Evolutionary conservation across 2,113 vertebrate genomes (phyloP).

Genomic region (Castor canadensis): DNA sequence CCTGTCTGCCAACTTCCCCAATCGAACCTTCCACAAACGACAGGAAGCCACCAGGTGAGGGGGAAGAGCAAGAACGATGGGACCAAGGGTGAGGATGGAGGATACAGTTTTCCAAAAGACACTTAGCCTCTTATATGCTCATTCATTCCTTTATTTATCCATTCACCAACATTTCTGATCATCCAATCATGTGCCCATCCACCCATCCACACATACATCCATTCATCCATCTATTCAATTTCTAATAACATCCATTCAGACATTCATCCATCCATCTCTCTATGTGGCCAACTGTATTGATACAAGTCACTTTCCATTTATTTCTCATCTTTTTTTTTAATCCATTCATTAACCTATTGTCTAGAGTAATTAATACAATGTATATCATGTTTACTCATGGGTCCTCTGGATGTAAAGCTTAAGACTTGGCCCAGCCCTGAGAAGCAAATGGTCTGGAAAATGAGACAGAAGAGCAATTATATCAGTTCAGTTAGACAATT

Average conservation of each 20-base stretch:
- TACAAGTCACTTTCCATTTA: neutral
- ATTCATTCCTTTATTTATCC: neutral
- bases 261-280: neutral
- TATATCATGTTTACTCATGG: neutral
- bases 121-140: neutral
- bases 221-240: neutral
- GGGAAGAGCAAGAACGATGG: neutral
- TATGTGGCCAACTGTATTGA: neutral
- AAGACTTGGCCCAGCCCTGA: neutral
- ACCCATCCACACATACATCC: too few species aligned
- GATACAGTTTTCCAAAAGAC: neutral
- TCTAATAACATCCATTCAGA: too few species aligned
- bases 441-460: neutral
- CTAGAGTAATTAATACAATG: neutral
- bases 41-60: slow-evolving; percentile 78
- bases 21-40: slow-evolving; percentile 73
- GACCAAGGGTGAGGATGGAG: neutral
- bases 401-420: neutral
- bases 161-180: neutral
- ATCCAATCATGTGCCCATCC: too few species aligned
- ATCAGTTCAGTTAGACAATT: neutral
- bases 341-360: neutral
- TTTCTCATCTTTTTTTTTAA: neutral
- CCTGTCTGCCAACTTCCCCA: neutral
- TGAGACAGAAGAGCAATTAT: neutral